phyloP scores from a whole-genome alignment of 2,113 vertebrate genomes.

The Mohoua ochrocephala region DNA sequence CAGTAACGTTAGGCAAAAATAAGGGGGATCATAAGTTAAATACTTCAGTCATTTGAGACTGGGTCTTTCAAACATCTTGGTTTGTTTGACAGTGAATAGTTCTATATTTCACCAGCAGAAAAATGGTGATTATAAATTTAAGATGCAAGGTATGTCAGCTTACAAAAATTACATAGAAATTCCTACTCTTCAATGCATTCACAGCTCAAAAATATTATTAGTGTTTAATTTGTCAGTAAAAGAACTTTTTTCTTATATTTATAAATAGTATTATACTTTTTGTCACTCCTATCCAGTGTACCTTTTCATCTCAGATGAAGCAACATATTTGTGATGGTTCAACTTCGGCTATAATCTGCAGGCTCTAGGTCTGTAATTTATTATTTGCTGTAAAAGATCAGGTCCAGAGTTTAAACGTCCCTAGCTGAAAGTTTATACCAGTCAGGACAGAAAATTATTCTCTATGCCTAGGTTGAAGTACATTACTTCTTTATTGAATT shows the following conservation, averaged over 20 bases:
- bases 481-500: conserved; percentile 99
- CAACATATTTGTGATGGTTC: conserved; percentile 60
- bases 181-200: conserved; percentile 10
- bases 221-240: conserved; percentile 1
- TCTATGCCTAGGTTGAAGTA: conserved; percentile 93
- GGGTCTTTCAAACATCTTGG: neutral
- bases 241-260: conserved; percentile 37
- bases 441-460: conserved; percentile 85
- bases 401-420: conserved; percentile 85
- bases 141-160: conserved; percentile 13
- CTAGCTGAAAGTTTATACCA: conserved; percentile 90
- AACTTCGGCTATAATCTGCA: conserved; percentile 73
- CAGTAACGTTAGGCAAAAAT: neutral
- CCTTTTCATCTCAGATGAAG: conserved; percentile 63
- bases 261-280: conserved; percentile 60
- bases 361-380: conserved; percentile 86
- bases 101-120: conserved; percentile 45
- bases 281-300: conserved; percentile 56
- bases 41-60: neutral
- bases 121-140: conserved; percentile 39
- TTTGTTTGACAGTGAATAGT: conserved; percentile 49
- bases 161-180: neutral
- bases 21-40: neutral
- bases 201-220: neutral
- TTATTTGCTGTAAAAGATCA: conserved; percentile 85